Conservation (phyloP, 2,888 invertebrate genomes). For the Mylabris sibirica region DNA sequence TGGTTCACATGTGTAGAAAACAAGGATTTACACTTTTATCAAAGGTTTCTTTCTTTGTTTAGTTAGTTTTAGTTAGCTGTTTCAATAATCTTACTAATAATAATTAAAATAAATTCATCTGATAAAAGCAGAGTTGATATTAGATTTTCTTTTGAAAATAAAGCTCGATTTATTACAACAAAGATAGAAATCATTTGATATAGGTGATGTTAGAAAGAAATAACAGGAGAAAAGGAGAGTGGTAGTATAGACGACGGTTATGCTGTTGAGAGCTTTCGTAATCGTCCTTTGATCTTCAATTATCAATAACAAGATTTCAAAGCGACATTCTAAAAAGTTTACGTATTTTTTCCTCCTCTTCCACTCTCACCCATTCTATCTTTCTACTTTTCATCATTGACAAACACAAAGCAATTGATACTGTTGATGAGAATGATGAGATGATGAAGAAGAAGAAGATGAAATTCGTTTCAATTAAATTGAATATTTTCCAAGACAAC, state of each 20-base stretch:
- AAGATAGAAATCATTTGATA: background rate
- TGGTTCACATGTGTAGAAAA: background rate
- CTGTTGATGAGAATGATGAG: background rate
- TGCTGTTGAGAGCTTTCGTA: constrained; percentile 7
- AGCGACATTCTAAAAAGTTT: constrained; percentile 6
- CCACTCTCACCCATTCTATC: background rate
- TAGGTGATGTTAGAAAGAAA: background rate
- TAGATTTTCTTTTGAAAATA: background rate
- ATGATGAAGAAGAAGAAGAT: background rate
- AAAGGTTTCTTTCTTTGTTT: background rate
- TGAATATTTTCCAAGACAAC: background rate
- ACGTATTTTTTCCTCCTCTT: background rate
- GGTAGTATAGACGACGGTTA: background rate
- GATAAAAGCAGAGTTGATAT: background rate
- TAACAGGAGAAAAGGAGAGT: background rate
- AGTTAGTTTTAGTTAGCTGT: background rate
- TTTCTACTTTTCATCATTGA: background rate
- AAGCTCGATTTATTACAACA: background rate
- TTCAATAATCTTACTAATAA: background rate
- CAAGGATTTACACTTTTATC: background rate
- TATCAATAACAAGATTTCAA: constrained; percentile 10
- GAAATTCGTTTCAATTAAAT: background rate
- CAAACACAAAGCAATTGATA: background rate
- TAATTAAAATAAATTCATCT: background rate
- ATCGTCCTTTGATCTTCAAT: constrained; percentile 11